Conservation (phyloP, 2,797 vertebrate genomes). For the Eremophila alpestris region DNA sequence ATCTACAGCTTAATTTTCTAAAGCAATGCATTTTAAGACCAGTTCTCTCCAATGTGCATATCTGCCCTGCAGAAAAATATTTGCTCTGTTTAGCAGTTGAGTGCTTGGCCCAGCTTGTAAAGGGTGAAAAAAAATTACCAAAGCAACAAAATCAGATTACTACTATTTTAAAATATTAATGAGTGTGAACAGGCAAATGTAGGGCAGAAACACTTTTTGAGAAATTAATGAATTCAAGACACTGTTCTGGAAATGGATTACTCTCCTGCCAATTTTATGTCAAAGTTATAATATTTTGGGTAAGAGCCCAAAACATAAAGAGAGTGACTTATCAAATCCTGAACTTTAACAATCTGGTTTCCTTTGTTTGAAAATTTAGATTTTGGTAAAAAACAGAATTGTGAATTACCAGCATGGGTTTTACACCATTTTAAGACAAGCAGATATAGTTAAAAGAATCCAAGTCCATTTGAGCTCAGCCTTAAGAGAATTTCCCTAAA, state of each 20-base stretch:
- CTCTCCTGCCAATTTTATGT: background rate
- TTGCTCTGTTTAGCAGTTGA: background rate
- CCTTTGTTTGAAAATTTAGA: constrained; percentile 2
- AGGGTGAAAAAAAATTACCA: background rate
- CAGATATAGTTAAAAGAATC: background rate
- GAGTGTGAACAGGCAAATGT: background rate
- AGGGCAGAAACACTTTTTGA: background rate
- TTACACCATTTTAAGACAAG: background rate
- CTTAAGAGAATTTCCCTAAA: background rate
- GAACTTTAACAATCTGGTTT: background rate
- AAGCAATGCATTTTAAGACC: background rate
- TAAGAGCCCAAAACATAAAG: background rate
- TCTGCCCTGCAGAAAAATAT: background rate
- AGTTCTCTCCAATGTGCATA: background rate
- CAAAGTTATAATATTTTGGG: background rate
- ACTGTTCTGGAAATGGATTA: background rate
- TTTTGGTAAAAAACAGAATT: background rate
- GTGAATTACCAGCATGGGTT: background rate
- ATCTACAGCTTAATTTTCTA: background rate
- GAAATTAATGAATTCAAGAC: background rate
- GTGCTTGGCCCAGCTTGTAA: background rate
- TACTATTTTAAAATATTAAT: background rate
- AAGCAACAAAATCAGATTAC: background rate
- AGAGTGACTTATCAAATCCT: background rate
- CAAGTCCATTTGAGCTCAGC: background rate